Evolutionary conservation across 2,797 vertebrate species (phyloP), one percentile per base, ranked within the genome.

Genomic region (Rhinatrema bivittatum): DNA sequence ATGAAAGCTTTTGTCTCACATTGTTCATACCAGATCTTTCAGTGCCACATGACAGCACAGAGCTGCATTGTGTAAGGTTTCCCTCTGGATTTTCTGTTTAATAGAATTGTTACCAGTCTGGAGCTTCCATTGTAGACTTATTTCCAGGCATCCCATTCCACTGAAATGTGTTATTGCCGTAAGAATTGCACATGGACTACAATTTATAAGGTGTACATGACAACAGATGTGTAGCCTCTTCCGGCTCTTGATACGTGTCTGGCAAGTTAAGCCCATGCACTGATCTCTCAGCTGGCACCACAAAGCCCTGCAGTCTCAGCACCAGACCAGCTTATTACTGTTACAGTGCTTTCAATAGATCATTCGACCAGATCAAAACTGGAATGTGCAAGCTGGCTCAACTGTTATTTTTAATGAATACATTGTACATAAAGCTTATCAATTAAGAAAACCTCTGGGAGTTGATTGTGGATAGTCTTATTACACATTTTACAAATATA

Each of bases 161-260:
- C 21, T 25, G 39, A 44, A 40, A 29, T 45, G 32, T 37, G 42
- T 36, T 27, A 35, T 33, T 31, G 32, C 32, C 34, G 37, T 47
- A 40, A 55, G 55, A 37, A 40, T 7, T 27, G 42, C 36, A 28
- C 15, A 32, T 9, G 9, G 24, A 53, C 47, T 16, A 17, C 36
- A 41, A 29, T 39, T 32, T 39, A 34, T 50, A 12, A 23, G 23
- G 23, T 29, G 34, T 32, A 31, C 41, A 36, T 33, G n/a, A n/a
- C n/a, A 51, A 44, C 20, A 48, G 25, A 9, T 32, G 18, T 24
- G 35, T 29, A 44, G 36, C 16, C 25, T 39, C 44, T 39, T 25
- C 20, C 30, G 19, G 45, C 44, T 39, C 16, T 22, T 32, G 28
- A 23, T 31, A 35, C 21, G 42, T 37, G 39, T 30, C 31, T 38